Percentiles rank a stretch among this genome's conserved stretches.
phyloP scores from a whole-genome alignment of 1,140 invertebrate species.

The Ostrea denselamellosa region DNA sequence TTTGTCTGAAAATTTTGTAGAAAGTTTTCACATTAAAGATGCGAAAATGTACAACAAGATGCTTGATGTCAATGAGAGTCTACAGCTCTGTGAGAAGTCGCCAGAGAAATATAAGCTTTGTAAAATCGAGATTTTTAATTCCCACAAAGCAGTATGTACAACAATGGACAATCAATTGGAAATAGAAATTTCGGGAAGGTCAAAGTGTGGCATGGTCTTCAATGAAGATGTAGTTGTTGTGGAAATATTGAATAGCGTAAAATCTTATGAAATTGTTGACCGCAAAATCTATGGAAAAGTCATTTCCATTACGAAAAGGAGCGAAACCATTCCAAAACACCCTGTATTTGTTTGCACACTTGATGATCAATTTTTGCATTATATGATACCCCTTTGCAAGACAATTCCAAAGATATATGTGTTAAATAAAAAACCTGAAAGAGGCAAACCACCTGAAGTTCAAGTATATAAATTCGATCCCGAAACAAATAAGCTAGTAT shows the following conservation, averaged over 20 bases:
- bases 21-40: neutral
- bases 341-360: constrained; percentile 69
- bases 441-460: constrained; percentile 51
- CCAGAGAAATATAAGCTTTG: constrained; percentile 62
- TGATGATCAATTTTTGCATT: constrained; percentile 61
- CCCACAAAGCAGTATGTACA: constrained; percentile 60
- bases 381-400: constrained; percentile 71
- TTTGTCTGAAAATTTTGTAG: neutral
- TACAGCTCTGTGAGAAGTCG: neutral
- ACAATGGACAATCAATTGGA: constrained; percentile 50
- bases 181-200: constrained; percentile 69
- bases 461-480: constrained; percentile 52
- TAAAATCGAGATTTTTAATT: constrained; percentile 59
- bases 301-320: neutral
- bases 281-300: neutral
- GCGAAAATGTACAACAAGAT: neutral
- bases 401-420: constrained; percentile 71
- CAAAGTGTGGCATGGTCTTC: constrained; percentile 70
- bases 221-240: constrained; percentile 73
- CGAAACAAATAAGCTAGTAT: neutral
- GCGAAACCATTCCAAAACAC: constrained; percentile 45
- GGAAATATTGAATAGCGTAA: constrained; percentile 57
- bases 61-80: neutral
- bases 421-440: constrained; percentile 43
- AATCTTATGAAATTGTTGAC: neutral